Conservation (phyloP, 1,140 invertebrate species). For the Campoletis sonorensis region DNA sequence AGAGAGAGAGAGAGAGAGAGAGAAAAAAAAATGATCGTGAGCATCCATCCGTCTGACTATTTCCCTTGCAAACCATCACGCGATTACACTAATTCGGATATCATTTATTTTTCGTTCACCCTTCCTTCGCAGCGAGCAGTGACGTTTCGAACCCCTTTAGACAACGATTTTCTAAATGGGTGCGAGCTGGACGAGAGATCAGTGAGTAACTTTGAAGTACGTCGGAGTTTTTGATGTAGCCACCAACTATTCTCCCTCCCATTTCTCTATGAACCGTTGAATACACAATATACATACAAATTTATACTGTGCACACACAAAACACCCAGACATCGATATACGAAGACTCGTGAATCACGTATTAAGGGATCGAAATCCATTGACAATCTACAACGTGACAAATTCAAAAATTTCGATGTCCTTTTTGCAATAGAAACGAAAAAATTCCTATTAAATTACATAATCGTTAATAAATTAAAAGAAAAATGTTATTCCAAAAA, state of each 20-base stretch:
- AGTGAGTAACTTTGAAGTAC: slow-evolving; percentile 73
- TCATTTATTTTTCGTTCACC: slow-evolving; percentile 76
- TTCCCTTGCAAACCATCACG: slow-evolving; percentile 73
- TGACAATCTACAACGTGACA: slow-evolving; percentile 45
- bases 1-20: slow-evolving; percentile 5
- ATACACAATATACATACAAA: neutral
- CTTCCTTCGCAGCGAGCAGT: slow-evolving; percentile 57
- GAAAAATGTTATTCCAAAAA: too few relatives aligned
- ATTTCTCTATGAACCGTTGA: slow-evolving; percentile 38
- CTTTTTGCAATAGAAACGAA: neutral
- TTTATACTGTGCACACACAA: slow-evolving; percentile 56
- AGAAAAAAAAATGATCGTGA: slow-evolving; percentile 25
- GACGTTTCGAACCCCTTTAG: slow-evolving; percentile 56
- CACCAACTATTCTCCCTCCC: slow-evolving; percentile 72
- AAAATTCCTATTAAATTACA: neutral
- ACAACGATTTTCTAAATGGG: slow-evolving; percentile 47
- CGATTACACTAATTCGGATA: slow-evolving; percentile 76
- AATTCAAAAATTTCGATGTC: slow-evolving; percentile 46
- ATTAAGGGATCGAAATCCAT: slow-evolving; percentile 58
- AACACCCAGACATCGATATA: too few relatives aligned
- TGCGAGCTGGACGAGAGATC: slow-evolving; percentile 4
- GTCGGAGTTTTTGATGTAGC: slow-evolving; percentile 74
- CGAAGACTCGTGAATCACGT: slow-evolving; percentile 73
- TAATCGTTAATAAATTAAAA: neutral
- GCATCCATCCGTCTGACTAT: slow-evolving; percentile 55